phyloP scores from a whole-genome alignment of 2,888 invertebrate species.

The Arctia plantaginis region DNA sequence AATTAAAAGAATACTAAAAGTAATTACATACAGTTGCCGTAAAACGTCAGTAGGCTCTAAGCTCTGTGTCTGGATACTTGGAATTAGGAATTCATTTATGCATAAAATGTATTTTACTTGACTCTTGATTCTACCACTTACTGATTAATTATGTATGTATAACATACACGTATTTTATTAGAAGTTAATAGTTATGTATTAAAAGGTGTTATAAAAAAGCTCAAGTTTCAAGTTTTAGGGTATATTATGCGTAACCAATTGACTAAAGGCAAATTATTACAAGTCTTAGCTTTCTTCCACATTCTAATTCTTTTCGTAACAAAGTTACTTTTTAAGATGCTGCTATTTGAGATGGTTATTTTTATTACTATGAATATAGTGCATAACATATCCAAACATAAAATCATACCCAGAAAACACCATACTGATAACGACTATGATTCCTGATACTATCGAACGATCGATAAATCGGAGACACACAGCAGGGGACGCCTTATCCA shows the following conservation, averaged over 20 bases:
- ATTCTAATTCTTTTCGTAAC: too few species aligned
- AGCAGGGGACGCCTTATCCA: conserved; percentile 65
- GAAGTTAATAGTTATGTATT: conserved; percentile 18
- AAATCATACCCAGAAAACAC: conserved; percentile 29
- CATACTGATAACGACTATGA: conserved; percentile 45
- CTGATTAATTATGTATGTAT: conserved; percentile 16
- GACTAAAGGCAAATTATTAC: neutral
- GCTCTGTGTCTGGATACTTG: conserved; percentile 11
- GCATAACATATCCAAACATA: conserved; percentile 18
- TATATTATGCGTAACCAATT: neutral
- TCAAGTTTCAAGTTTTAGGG: neutral
- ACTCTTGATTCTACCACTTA: conserved; percentile 18
- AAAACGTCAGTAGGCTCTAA: conserved; percentile 9
- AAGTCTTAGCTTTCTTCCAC: neutral
- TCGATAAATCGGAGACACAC: conserved; percentile 68
- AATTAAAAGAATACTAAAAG: conserved; percentile 4
- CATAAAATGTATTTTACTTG: conserved; percentile 2
- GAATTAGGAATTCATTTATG: conserved; percentile 18
- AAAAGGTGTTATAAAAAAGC: conserved; percentile 8
- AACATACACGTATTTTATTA: conserved; percentile 20
- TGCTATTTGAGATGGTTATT: too few species aligned
- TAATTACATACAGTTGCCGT: neutral
- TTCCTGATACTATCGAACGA: conserved; percentile 61
- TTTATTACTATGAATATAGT: too few species aligned
- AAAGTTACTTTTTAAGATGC: too few species aligned